Conservation (phyloP, 2,113 vertebrate genomes). For the Nettapus auritus region DNA sequence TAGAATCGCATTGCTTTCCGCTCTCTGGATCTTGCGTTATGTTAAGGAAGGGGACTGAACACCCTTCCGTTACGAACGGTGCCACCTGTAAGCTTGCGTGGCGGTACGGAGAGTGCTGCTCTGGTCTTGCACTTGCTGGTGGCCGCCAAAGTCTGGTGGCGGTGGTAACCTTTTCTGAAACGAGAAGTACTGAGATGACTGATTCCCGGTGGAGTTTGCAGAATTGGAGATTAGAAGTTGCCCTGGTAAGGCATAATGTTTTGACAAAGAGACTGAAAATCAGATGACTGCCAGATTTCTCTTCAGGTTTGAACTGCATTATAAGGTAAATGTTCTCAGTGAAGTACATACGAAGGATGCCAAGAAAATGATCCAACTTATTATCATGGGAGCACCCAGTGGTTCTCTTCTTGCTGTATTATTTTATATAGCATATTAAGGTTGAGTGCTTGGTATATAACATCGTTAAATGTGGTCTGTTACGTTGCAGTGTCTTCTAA, state of each 20-base stretch:
- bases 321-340: neutral
- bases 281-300: neutral
- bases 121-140: neutral
- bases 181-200: neutral
- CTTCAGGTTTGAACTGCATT: neutral
- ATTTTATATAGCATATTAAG: rapidly evolving
- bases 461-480: neutral
- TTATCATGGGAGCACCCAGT: neutral
- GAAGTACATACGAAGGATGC: neutral
- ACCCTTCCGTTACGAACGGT: neutral
- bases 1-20: neutral
- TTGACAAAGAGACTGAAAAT: neutral
- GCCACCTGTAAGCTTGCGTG: neutral
- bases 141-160: neutral
- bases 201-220: neutral
- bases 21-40: neutral
- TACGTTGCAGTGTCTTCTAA: neutral
- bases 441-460: neutral
- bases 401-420: rapidly evolving
- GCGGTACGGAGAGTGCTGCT: neutral
- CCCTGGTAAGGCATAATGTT: neutral
- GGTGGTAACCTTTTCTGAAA: neutral
- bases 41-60: neutral
- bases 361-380: neutral
- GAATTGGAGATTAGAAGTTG: neutral